phyloP scores from a whole-genome alignment of 2,888 invertebrate species.

The Xestia sexstrigata region DNA sequence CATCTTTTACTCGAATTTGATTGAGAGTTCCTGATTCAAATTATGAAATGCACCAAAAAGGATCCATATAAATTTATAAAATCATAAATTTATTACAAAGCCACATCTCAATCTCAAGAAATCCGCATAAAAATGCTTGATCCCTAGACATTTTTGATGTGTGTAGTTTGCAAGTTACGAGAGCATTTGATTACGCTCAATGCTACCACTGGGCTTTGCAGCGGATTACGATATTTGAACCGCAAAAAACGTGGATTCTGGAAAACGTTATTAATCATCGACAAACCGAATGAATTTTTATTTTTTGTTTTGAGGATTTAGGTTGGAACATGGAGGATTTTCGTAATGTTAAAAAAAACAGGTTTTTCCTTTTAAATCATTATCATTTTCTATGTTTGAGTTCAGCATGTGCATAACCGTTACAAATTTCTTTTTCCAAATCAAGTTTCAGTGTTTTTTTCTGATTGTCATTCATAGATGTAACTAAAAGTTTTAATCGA shows the following conservation, averaged over 20 bases:
- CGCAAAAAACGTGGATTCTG: not conserved
- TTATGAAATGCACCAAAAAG: no score
- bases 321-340: no score
- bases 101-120: no score
- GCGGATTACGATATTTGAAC: conserved; percentile 18
- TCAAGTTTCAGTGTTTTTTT: not conserved
- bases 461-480: not conserved
- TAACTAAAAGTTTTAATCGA: not conserved
- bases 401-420: not conserved
- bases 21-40: no score
- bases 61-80: no score
- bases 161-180: conserved; percentile 4
- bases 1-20: no score
- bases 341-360: not conserved
- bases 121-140: no score
- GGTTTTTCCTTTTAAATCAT: no score
- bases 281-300: not conserved
- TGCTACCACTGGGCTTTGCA: conserved; percentile 25
- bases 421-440: not conserved
- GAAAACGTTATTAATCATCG: not conserved
- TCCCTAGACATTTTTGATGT: no score
- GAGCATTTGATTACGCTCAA: conserved; percentile 39
- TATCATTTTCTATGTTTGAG: not conserved
- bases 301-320: not conserved
- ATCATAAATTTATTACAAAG: no score